Evolutionary conservation across 2,888 invertebrate species (phyloP).

Genomic region (Synergus gifuensis): DNA sequence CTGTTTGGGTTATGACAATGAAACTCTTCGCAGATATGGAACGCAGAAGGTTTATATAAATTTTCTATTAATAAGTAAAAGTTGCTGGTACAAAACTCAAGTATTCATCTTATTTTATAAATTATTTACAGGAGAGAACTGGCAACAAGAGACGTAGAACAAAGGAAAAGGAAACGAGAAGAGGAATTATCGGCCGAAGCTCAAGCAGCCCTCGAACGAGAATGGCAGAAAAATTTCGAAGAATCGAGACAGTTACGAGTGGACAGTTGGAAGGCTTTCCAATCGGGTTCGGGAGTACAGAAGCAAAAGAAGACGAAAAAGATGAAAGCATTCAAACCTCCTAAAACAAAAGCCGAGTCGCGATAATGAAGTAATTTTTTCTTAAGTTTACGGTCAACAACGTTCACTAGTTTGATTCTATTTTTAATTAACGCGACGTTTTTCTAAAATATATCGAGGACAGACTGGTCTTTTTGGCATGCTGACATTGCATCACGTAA

Average conservation of each 20-base stretch:
- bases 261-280: conserved; percentile 95
- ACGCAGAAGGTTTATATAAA: conserved; percentile 82
- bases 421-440: conserved; percentile 46
- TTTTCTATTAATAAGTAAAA: background rate
- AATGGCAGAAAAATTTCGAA: conserved; percentile 99
- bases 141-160: conserved; percentile 94
- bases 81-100: background rate
- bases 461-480: background rate
- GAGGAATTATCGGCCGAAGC: conserved; percentile 96
- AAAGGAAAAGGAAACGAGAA: conserved; percentile 95
- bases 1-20: conserved; percentile 99
- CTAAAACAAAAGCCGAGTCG: conserved; percentile 95
- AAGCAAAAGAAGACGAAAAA: conserved; percentile 90
- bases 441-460: conserved; percentile 31
- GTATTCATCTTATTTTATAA: background rate
- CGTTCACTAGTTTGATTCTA: conserved; percentile 32
- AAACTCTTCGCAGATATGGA: conserved; percentile 98
- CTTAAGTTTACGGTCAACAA: background rate
- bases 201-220: conserved; percentile 92
- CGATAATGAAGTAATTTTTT: conserved; percentile 81
- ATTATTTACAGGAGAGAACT: conserved; percentile 82
- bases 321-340: conserved; percentile 91
- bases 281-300: conserved; percentile 82
- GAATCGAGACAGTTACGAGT: conserved; percentile 95
- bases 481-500: conserved; percentile 3